phyloP scores from a whole-genome alignment of 2,113 vertebrate genomes.

The Pao palembangensis region DNA sequence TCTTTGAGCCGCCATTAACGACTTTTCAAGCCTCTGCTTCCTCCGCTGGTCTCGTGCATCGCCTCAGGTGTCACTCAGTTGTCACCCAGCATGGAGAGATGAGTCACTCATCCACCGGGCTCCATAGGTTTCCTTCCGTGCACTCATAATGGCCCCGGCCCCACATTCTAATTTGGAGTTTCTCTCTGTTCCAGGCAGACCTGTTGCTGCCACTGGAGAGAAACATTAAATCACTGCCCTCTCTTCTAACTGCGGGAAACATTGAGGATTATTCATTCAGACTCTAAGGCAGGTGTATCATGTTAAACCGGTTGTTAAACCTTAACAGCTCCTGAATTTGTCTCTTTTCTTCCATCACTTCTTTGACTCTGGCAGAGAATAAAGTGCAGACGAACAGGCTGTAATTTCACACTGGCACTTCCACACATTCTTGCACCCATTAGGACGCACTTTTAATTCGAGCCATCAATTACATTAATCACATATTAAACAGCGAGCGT shows the following conservation, averaged over 20 bases:
- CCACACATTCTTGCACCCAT: background rate
- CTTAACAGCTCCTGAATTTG: background rate
- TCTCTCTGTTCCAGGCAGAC: constrained; percentile 24
- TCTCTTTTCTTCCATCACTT: constrained; percentile 16
- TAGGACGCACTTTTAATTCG: constrained; percentile 28
- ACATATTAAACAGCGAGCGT: constrained; percentile 45
- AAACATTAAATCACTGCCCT: constrained; percentile 13
- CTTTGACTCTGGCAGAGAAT: constrained; percentile 6
- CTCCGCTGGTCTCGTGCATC: constrained; percentile 3
- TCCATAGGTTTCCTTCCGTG: constrained; percentile 2
- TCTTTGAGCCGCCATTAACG: constrained; percentile 18
- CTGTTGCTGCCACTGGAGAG: constrained; percentile 16
- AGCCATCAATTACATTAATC: constrained; percentile 50
- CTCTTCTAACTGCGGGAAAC: constrained; percentile 14
- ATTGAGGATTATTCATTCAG: constrained; percentile 18
- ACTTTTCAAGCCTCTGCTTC: constrained; percentile 3
- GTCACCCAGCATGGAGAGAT: constrained; percentile 9
- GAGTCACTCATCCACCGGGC: constrained; percentile 4
- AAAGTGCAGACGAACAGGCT: constrained; percentile 26
- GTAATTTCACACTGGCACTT: constrained; percentile 6
- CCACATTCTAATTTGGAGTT: constrained; percentile 16
- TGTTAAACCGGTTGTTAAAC: background rate
- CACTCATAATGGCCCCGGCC: background rate
- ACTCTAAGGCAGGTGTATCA: background rate
- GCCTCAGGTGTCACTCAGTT: constrained; percentile 5